These are phyloP conservation scores for Helicorthomorpha holstii DNA, from an alignment of 1,140 invertebrate species.

Conservation along the genomic window DNA sequence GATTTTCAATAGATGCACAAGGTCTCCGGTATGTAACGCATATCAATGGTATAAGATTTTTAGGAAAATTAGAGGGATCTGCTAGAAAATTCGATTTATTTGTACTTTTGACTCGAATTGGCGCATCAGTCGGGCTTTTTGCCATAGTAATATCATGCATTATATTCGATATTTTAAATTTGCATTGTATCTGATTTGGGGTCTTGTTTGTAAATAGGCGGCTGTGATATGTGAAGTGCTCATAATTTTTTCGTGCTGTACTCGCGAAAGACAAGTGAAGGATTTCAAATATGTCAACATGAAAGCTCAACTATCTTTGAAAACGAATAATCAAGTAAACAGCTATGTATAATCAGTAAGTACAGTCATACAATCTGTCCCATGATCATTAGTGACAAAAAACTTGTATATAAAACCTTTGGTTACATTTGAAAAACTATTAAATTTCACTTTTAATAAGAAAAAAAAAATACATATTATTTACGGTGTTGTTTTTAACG, in stretches of 20 bases:
- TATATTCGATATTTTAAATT: not conserved
- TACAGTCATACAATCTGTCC: not conserved
- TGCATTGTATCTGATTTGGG: not conserved
- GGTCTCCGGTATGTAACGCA: not conserved
- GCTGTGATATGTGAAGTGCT: not conserved
- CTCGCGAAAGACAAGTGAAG: not conserved
- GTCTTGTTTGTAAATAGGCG: not conserved
- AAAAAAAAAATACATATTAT: not conserved
- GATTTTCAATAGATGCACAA: not conserved
- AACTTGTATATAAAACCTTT: not conserved
- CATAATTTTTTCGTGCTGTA: not conserved
- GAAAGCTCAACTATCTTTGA: not conserved
- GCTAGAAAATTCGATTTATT: not conserved
- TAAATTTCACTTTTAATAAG: not conserved
- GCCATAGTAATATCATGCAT: not conserved
- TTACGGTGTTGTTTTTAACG: too few species aligned
- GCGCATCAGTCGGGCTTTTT: not conserved
- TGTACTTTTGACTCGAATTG: not conserved
- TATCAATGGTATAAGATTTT: not conserved
- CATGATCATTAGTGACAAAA: not conserved
- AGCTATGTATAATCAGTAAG: too few species aligned
- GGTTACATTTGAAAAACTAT: not conserved
- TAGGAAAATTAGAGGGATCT: not conserved
- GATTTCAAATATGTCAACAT: not conserved
- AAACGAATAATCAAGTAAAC: too few species aligned